These are phyloP conservation scores for Acanthurus tractus DNA, from an alignment of 2,797 vertebrate species.

Conservation along the genomic window DNA sequence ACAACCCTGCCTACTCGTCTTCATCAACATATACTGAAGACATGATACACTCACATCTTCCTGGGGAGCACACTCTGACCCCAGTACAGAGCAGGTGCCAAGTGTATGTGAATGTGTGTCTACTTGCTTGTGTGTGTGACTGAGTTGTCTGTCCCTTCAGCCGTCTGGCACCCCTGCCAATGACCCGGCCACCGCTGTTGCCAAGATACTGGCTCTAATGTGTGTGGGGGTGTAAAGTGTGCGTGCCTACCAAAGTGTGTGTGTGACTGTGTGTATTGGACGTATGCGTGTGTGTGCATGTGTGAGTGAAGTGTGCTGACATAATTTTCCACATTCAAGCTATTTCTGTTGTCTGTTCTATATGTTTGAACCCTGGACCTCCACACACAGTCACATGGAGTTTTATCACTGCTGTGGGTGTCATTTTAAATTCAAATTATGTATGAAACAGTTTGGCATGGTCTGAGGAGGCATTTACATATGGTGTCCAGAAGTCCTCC, in stretches of 20 bases:
- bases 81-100: conserved; percentile 30
- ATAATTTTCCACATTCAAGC: conserved; percentile 11
- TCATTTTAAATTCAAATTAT: conserved; percentile 30
- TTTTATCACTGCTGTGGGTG: too few species aligned
- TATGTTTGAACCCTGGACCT: conserved; percentile 41
- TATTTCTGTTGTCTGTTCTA: conserved; percentile 23
- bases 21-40: conserved; percentile 2
- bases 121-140: conserved; percentile 17
- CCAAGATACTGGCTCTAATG: conserved; percentile 63
- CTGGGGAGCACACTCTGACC: conserved; percentile 34
- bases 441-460: conserved; percentile 42
- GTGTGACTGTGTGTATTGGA: too few species aligned
- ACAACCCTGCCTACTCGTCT: neutral
- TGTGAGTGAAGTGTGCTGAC: conserved; percentile 17
- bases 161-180: conserved; percentile 72
- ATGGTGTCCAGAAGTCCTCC: conserved; percentile 11
- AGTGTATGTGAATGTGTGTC: conserved; percentile 18
- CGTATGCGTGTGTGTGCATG: neutral
- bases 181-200: conserved; percentile 68
- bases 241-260: too few species aligned
- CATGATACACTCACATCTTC: neutral
- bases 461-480: conserved; percentile 29
- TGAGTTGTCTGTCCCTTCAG: conserved; percentile 65
- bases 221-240: neutral
- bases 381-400: neutral